A percentile compares a stretch with the other conserved stretches of the same genome.
Evolutionary conservation across 2,797 vertebrate species (phyloP).

Genomic region (Gymnopithys bicolor): DNA sequence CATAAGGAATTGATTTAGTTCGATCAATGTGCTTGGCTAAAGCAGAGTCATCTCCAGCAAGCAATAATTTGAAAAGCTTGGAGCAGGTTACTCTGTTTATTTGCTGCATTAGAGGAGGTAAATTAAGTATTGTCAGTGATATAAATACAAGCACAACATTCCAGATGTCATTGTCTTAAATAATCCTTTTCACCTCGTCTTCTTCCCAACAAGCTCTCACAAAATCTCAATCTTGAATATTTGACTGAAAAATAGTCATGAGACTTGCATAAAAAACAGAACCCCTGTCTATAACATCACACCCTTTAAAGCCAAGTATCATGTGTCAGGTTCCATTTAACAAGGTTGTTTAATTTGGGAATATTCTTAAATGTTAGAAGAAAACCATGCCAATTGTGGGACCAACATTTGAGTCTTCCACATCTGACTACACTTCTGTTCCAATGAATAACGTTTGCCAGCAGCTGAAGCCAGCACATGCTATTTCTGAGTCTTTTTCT

Average conservation of each 20-base stretch:
- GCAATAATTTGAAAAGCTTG: neutral
- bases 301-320: neutral
- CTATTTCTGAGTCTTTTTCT: neutral
- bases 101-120: neutral
- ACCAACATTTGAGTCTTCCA: neutral
- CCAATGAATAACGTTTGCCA: neutral
- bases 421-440: neutral
- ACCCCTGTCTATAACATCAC: neutral
- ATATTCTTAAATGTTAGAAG: neutral
- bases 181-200: neutral
- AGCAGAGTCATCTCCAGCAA: neutral
- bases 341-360: neutral
- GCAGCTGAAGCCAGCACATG: neutral
- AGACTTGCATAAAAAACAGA: neutral
- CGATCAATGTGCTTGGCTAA: slow-evolving; percentile 9
- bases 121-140: neutral
- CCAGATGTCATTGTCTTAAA: neutral
- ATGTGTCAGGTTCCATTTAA: neutral
- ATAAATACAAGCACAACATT: neutral
- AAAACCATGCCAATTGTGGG: neutral
- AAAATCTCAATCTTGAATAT: neutral
- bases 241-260: neutral
- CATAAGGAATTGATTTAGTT: slow-evolving; percentile 40
- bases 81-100: neutral
- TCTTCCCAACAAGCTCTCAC: neutral